phyloP scores from a whole-genome alignment of 2,797 vertebrate species.

The Somateria mollissima region DNA sequence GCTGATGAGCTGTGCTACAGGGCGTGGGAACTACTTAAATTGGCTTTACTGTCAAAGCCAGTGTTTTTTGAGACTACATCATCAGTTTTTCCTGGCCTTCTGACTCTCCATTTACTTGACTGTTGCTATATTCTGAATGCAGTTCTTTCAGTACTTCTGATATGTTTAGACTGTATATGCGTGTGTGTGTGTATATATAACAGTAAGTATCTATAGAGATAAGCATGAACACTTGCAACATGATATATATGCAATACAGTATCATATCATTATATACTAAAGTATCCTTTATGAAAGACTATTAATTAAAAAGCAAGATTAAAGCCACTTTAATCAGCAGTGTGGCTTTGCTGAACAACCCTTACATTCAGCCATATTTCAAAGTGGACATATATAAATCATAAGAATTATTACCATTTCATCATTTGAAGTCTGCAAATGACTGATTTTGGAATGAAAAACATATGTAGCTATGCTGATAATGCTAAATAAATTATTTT shows the following conservation, averaged over 20 bases:
- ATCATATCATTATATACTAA: not conserved
- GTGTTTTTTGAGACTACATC: slow-evolving; percentile 18
- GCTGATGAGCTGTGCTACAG: not conserved
- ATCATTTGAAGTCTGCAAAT: not conserved
- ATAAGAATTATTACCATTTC: not conserved
- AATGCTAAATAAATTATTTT: slow-evolving; percentile 30
- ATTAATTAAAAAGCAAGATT: not conserved
- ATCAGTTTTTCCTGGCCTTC: not conserved
- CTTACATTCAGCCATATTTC: not conserved
- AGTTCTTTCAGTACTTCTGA: not conserved
- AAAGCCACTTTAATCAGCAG: not conserved
- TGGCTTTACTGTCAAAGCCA: not conserved
- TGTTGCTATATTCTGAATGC: not conserved
- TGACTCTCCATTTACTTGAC: not conserved
- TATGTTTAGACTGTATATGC: not conserved
- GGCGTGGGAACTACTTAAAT: slow-evolving; percentile 14
- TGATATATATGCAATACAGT: fast-evolving
- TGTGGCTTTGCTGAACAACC: slow-evolving; percentile 2
- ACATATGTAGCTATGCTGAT: not conserved
- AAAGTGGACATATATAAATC: slow-evolving; percentile 4
- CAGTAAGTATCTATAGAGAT: not conserved
- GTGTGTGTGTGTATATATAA: not conserved
- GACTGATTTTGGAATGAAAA: slow-evolving; percentile 40
- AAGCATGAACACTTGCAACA: not conserved
- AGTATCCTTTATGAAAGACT: not conserved